These are phyloP conservation scores for Danaus chrysippus DNA, from an alignment of 2,888 invertebrate genomes.

Conservation along the genomic window DNA sequence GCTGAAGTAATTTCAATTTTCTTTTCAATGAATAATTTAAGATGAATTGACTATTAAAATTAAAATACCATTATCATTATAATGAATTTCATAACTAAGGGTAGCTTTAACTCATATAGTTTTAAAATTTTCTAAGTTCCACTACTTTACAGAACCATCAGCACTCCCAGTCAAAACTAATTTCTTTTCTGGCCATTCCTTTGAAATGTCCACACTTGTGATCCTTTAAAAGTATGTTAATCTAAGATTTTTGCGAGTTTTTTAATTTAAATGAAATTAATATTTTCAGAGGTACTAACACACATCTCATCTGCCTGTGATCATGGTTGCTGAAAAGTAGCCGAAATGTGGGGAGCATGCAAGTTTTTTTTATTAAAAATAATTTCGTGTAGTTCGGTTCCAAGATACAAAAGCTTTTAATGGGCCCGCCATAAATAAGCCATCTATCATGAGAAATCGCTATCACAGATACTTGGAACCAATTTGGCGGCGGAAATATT, in stretches of 20 bases:
- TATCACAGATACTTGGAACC: constrained; percentile 80
- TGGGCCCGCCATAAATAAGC: constrained; percentile 78
- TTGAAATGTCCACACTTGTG: constrained; percentile 72
- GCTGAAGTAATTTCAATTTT: too few relatives aligned
- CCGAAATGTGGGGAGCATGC: too few relatives aligned
- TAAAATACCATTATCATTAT: constrained; percentile 50
- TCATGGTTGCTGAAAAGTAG: too few relatives aligned
- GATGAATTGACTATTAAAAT: neutral
- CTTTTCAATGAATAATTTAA: neutral
- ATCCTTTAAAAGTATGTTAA: constrained; percentile 55
- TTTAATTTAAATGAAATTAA: too few relatives aligned
- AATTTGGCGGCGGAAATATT: constrained; percentile 81
- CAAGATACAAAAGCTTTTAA: constrained; percentile 72
- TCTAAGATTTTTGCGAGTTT: constrained; percentile 11
- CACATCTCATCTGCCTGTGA: too few relatives aligned
- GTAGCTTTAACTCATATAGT: constrained; percentile 44
- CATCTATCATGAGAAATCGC: constrained; percentile 70
- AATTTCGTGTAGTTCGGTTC: too few relatives aligned
- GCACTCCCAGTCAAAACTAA: constrained; percentile 76
- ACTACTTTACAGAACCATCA: constrained; percentile 82
- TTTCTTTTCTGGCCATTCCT: constrained; percentile 64
- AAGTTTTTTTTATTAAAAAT: too few relatives aligned
- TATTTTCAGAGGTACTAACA: too few relatives aligned
- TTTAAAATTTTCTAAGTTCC: constrained; percentile 70
- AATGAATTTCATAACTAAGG: constrained; percentile 56